phyloP scores from a whole-genome alignment of 2,113 vertebrate species.

The Actinemys pallida region DNA sequence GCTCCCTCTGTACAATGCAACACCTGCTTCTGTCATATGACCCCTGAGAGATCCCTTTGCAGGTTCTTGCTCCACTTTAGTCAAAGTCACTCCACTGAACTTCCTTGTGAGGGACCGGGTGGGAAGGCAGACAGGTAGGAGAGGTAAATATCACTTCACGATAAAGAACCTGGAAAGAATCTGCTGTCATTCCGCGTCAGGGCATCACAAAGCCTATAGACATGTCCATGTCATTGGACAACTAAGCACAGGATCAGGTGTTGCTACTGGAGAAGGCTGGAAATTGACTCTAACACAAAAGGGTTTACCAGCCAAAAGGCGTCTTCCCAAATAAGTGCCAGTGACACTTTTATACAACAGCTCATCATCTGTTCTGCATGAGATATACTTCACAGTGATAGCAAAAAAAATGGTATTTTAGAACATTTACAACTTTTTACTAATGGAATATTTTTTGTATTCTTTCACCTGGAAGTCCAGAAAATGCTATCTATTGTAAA shows the following conservation, averaged over 20 bases:
- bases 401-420: background rate
- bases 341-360: background rate
- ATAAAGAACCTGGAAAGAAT: accelerated
- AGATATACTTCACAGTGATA: background rate
- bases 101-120: background rate
- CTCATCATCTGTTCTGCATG: background rate
- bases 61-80: background rate
- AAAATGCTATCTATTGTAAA: background rate
- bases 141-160: background rate
- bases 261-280: background rate
- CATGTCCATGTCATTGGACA: background rate
- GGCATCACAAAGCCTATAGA: background rate
- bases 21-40: background rate
- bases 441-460: background rate
- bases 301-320: background rate
- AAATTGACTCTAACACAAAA: background rate
- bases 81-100: background rate
- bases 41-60: background rate
- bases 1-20: slow-evolving; percentile 69
- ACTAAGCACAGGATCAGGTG: background rate
- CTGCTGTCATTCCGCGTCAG: background rate
- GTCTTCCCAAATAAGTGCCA: background rate
- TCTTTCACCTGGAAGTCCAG: background rate
- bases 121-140: background rate
- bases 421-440: background rate